Base-by-base conservation (phyloP, 1,140 invertebrate genomes). In the Brevipalpus yothersi region DNA sequence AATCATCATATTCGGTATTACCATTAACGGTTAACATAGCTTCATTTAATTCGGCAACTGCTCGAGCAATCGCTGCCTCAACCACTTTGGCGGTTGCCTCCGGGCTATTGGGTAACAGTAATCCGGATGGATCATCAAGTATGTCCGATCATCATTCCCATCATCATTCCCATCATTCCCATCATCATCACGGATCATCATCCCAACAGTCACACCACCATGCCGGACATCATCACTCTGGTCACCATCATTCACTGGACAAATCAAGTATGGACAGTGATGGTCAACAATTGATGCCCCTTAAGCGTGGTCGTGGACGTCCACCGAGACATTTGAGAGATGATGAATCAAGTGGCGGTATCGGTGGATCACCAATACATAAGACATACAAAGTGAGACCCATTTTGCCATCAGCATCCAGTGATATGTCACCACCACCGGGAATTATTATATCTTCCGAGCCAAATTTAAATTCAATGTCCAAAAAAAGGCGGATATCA, bases 61-160 rank as follows among this genome's bases (percentile, higher is more conserved):
- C 61, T 43, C 58, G 61, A 31, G 61, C 61, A 1, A 62, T 62
- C 15, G 61, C 61, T 47, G 59, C 58, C 15, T 57, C 58, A 42
- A 62, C 61, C 17, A 58, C 56, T 8, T 8, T 58, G 9, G 56
- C 56, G 2, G 41, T 58, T 21, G 43, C 43, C 10, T 58, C 56
- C 8, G 43, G 43, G 19, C n/a, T 58, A 58, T 23, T 58, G n/a
- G 23, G n/a, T 39, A 55, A 55, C 45, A 19, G 19, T n/a, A 19
- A 47, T 47, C 19, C 45, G 13, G 45, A 47, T n/a, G 19, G 45
- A 1, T 54, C 53, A 40, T 12, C 12, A 15, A 5, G 7, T 21
- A 13, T n/a, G 19, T 31, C 23, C 23, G 8, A 15, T 15, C 23
- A 55, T 8, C 23, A 19, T 12, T 53, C 53, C 12, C 23, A 19